Evolutionary conservation across 2,113 vertebrate genomes (phyloP), one percentile per base, ranked within the genome.

Genomic region (Tachysurus fulvidraco): DNA sequence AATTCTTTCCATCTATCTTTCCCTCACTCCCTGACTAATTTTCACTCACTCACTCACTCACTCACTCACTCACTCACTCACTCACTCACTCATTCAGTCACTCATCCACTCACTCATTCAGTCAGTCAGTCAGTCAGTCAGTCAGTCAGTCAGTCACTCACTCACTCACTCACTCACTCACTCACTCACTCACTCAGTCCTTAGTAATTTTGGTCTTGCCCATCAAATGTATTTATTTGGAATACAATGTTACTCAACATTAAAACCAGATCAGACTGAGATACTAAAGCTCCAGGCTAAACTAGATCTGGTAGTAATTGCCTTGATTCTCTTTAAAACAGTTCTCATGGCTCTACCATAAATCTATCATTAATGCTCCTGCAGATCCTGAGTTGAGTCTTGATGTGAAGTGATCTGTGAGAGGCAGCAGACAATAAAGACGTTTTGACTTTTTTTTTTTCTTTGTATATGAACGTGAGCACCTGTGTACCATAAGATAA

Each of bases 401-500:
- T 13, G 46, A 50, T 54, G 25, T 28, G 8, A 9, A 52, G 17
- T 77, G 28, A 28, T n/a, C 5, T 17, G 25, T 54, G n/a, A 9
- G 3, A 78, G 28, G 50, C 25, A 28, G 50, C 14, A 54, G 50
- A 28, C 17, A 78, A 54, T 28, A 50, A 91, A 88, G 81, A 90
- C 81, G 90, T 78, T 85, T 87, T 87, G 64, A 87, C 90, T 89
- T 79, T 78, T 88, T 91, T 89, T 79, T 78, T 88, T 91, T 91
- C 88, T 83, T 86, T 87, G 60, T 60, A 86, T 52, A 36, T 46
- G 36, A 67, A 46, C 91, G 30, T 77, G 57, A 86, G 78, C 64
- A 67, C 84, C 69, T 54, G 71, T 52, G 44, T n/a, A 52, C 23
- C 12, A 44, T 83, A 90, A 87, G 73, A 83, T 62, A 82, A 44